These are phyloP conservation scores for Xestia c-nigrum DNA, from an alignment of 2,888 invertebrate species.

Conservation along the genomic window DNA sequence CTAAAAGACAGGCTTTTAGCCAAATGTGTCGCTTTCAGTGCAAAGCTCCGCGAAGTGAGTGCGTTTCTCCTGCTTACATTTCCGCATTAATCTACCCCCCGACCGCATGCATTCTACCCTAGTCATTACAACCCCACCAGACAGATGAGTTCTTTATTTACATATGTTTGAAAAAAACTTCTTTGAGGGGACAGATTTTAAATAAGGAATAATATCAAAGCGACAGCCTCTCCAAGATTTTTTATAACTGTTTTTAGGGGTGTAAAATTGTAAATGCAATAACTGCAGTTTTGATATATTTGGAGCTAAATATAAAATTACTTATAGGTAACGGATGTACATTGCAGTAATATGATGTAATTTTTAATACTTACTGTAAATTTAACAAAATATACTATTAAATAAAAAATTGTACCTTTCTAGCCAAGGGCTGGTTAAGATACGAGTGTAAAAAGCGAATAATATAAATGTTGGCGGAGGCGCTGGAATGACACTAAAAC, in stretches of 20 bases:
- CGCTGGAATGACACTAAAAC: slow-evolving; percentile 63
- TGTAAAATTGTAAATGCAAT: not conserved
- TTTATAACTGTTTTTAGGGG: not conserved
- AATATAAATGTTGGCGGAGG: slow-evolving; percentile 42
- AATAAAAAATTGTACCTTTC: not conserved
- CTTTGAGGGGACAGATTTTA: slow-evolving; percentile 32
- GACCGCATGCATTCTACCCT: slow-evolving; percentile 60
- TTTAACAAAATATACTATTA: too few relatives aligned
- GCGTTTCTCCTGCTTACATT: slow-evolving; percentile 37
- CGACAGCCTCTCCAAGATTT: not conserved
- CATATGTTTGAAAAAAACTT: slow-evolving; percentile 46
- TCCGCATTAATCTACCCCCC: slow-evolving; percentile 55
- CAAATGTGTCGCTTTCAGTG: slow-evolving; percentile 49
- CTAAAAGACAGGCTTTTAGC: slow-evolving; percentile 61
- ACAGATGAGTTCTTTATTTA: slow-evolving; percentile 71
- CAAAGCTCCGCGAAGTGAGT: slow-evolving; percentile 31
- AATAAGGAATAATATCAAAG: slow-evolving; percentile 23
- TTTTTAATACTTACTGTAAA: too few relatives aligned
- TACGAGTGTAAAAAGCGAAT: slow-evolving; percentile 62
- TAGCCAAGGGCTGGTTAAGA: slow-evolving; percentile 56
- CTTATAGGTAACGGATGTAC: slow-evolving; percentile 57
- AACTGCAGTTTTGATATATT: slow-evolving; percentile 14
- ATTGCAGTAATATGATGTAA: slow-evolving; percentile 48
- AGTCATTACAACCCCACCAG: slow-evolving; percentile 67
- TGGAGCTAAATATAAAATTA: slow-evolving; percentile 42